Evolutionary conservation across 1,140 invertebrate species (phyloP), one percentile per base, ranked within the genome.

Genomic region (Brachionus angularis): DNA sequence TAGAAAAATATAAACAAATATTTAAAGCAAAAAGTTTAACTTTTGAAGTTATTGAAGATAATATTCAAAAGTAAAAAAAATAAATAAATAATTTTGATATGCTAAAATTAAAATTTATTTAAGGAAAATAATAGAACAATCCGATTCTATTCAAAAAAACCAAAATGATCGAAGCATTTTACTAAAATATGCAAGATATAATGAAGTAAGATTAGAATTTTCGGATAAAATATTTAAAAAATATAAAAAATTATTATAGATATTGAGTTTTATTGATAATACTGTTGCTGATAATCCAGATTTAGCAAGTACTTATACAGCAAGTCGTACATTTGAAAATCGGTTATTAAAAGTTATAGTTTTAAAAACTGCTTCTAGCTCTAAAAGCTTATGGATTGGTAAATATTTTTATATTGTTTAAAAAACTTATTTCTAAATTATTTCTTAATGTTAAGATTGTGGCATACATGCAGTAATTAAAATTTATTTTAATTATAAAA

Each of bases 11-110:
- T n/a, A 67, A 16, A 4, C 8, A 46, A 50, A 34, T 67, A 34
- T 67, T 67, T 29, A 14, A 46, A 21, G 47, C 46, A 10, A 18
- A 34, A 2, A 34, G 14, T 10, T 47, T 67, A 1, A 67, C 18
- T 14, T 67, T 21, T 21, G 16, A 46, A 34, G 23, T 67, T 10
- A 33, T 67, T 10, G 42, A 67, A n/a, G n/a, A 3, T 16, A 67
- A 67, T 8, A 67, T 67, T 47, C 62, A 67, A 67, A 50, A 67
- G 62, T 67, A 67, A 36, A n/a, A n/a, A n/a, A n/a, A n/a, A n/a
- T 5, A 14, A n/a, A 10, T 36, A n/a, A 39, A 25, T 5, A 39
- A 25, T 39, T 46, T 39, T 29, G 5, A 44, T 29, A 5, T 39
- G 3, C 42, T 46, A 39, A 27, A 21, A 18, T 1, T 16, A 14